Base-by-base conservation (phyloP, 1,140 invertebrate genomes). In the Drosophila ficusphila region DNA sequence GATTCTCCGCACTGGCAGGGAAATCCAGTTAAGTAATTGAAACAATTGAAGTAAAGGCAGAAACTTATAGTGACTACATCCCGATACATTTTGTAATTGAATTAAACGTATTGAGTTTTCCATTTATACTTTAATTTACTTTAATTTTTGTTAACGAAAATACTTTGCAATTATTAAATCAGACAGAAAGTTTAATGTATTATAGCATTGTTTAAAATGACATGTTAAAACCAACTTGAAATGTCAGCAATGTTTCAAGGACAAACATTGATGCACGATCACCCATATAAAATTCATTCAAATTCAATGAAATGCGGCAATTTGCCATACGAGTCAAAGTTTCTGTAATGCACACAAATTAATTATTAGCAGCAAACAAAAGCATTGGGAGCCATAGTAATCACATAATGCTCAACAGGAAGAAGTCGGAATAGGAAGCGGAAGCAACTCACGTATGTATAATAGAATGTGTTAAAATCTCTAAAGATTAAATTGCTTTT, bases 391-490 rank as follows among this genome's bases (percentile, higher is more conserved):
- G 3, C 12, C 18, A 44, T 53, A 38, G 52, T 39, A 47, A 57
- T 46, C 52, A 12, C 29, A 44, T 44, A 49, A 48, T 6, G 33
- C 41, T 33, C 2, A 42, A 19, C 64, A 48, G 62, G 41, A 69
- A 68, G 62, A 12, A n/a, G 7, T n/a, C 12, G 19, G 23, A 48
- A 65, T 65, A 49, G 69, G 69, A 75, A 85, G 52, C 36, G 67
- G 72, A 71, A 61, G 62, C 14, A 21, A 49, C 57, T 71, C 21
- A 5, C 52, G 31, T 42, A 27, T 23, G 39, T 14, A 31, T 19
- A 27, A 19, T 7, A 44, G 33, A 86, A 86, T 85, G 81, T 86
- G 81, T 74, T 65, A 86, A 85, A 85, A 86, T 85, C 81, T 85
- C 81, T 57, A 46, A 86, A 85, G 81, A 85, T 85, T 85, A 69